A percentile compares a stretch with the other conserved stretches of the same genome.
Conservation (phyloP, 2,113 vertebrate species). For the Elanoides forficatus region DNA sequence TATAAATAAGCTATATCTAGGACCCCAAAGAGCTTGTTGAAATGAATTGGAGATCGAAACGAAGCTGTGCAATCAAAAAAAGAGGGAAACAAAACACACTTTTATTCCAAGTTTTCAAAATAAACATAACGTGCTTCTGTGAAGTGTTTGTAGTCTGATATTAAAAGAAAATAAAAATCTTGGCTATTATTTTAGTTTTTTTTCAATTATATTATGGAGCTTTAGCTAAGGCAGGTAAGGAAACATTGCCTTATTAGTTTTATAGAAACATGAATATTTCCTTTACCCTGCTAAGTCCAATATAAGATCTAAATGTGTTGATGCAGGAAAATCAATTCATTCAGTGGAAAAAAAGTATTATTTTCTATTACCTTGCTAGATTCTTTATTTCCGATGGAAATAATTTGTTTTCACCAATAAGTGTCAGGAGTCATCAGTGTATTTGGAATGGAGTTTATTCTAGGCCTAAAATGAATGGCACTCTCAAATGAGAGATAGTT, state of each 20-base stretch:
- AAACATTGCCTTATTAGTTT: not conserved
- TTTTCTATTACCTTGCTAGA: not conserved
- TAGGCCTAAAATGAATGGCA: not conserved
- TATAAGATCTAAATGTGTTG: not conserved
- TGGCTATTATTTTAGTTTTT: not conserved
- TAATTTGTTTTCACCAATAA: constrained; percentile 22
- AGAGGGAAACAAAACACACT: not conserved
- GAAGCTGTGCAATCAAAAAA: not conserved
- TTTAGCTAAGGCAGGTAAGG: not conserved
- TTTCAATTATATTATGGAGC: not conserved
- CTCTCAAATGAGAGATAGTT: not conserved
- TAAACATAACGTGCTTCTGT: not conserved
- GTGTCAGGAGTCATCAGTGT: not conserved
- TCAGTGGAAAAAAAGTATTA: not conserved
- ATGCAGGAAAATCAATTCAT: not conserved
- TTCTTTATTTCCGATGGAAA: constrained; percentile 24
- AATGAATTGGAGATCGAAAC: not conserved
- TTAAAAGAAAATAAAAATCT: not conserved
- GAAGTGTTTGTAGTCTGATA: not conserved
- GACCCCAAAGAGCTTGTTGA: not conserved
- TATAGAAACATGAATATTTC: not conserved
- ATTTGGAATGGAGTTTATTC: not conserved
- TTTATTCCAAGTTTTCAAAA: not conserved
- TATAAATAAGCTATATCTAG: not conserved
- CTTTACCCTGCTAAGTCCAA: not conserved